Conservation (phyloP, 2,888 invertebrate species). For the Myopa testacea region DNA sequence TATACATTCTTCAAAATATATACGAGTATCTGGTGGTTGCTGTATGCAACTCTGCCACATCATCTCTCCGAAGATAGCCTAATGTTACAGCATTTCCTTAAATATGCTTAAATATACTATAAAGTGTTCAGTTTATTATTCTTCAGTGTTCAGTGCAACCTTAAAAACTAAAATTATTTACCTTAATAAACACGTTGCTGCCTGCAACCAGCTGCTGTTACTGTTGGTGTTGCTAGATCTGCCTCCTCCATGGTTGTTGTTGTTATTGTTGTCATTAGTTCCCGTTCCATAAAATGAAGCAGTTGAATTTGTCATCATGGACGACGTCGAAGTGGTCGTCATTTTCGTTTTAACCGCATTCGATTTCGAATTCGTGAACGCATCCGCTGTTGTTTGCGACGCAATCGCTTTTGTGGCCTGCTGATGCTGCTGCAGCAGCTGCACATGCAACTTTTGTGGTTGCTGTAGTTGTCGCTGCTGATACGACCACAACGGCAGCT, state of each 20-base stretch:
- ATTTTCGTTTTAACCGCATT: slow-evolving; percentile 47
- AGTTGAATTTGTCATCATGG: slow-evolving; percentile 33
- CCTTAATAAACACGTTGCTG: slow-evolving; percentile 48
- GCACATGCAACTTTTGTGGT: slow-evolving; percentile 53
- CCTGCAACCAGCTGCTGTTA: slow-evolving; percentile 46
- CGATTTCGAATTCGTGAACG: slow-evolving; percentile 44
- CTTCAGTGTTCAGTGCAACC: not conserved
- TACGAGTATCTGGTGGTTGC: not conserved
- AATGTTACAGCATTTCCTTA: too few relatives aligned
- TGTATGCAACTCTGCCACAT: not conserved
- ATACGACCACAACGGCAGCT: slow-evolving; percentile 52
- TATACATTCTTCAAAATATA: not conserved
- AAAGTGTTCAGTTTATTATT: too few relatives aligned
- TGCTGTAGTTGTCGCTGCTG: slow-evolving; percentile 53
- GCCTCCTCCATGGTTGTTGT: slow-evolving; percentile 37
- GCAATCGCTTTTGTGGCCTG: slow-evolving; percentile 50
- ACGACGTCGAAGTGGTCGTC: slow-evolving; percentile 41
- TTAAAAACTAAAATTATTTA: slow-evolving; percentile 35
- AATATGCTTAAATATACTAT: too few relatives aligned
- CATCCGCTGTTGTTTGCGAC: slow-evolving; percentile 40
- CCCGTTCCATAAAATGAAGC: slow-evolving; percentile 34
- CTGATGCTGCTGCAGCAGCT: slow-evolving; percentile 52
- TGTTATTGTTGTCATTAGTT: slow-evolving; percentile 37
- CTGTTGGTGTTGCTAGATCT: slow-evolving; percentile 34
- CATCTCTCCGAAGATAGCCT: too few relatives aligned